Base-by-base conservation (phyloP, 2,797 vertebrate species). In the Atherinosoma microstoma region DNA sequence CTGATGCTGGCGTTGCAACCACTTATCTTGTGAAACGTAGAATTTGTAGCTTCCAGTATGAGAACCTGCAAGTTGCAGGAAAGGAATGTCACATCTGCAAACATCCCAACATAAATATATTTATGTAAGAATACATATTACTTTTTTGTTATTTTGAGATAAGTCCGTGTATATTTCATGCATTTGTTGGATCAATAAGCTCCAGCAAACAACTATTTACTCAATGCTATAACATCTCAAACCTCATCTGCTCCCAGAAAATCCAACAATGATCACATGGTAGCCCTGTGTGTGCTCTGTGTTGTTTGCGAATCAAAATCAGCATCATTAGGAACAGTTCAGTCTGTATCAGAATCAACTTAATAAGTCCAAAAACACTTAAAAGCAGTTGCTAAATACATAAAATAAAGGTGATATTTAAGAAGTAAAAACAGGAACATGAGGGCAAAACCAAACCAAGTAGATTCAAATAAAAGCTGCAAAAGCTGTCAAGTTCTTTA, bases 21-120 rank as follows among this genome's bases (percentile, higher is more conserved):
- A 4, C 64, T 68, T 62, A 54, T 61, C 66, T 64, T 74, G 22
- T 67, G 45, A 78, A 70, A 65, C 32, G 10, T 30, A 63, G 42
- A 45, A 29, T 18, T 30, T 18, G 47, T 10, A 4, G 34, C 22
- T 30, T 36, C 10, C 15, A 35, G 36, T 16, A 38, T 34, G 12
- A 40, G 36, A n/a, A n/a, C n/a, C n/a, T n/a, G n/a, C n/a, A 1
- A 47, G 30, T 13, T 27, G 53, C 51, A 54, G 13, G 24, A 45
- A 20, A 11, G 20, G 42, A 2, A 40, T 40, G 38, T 40, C 38
- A 15, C 13, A 40, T 40, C 10, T 40, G 38, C 38, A 40, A 15
- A 15, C 13, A 40, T 4, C 38, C 13, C 49, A 11, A 24, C n/a
- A 24, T 3, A 12, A 53, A 24, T 3, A 24, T 12, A 2, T 40